Base-by-base conservation (phyloP, 2,888 invertebrate genomes). In the Chaitophorus viminalis region DNA sequence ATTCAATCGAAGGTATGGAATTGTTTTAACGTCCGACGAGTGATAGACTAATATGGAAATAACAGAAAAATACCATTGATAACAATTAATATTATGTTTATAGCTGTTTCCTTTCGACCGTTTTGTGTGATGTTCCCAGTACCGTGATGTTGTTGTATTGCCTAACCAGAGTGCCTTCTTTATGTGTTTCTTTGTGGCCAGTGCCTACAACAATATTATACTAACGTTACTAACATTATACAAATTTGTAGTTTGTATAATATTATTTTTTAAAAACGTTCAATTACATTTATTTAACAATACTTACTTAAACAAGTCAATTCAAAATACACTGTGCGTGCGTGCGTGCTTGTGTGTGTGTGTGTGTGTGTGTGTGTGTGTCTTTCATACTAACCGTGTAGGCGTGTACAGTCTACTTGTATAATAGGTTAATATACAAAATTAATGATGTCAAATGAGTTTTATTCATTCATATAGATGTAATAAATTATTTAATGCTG, bases 111-210 rank as follows among this genome's bases (percentile, higher is more conserved):
- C 39, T 84, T 60, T 39, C 76, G 33, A 39, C 14, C 39, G 18
- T 46, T 52, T 52, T 52, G 14, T 36, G 17, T 54, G 8, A 31
- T 68, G 33, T 77, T 72, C 86, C 39, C 78, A 36, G 60, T 36
- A 36, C 39, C 46, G 65, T 46, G 5, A 33, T 81, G 87, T 81
- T 36, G 46, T 81, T 75, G 60, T 65, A 74, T 87, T 87, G 87
- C 81, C 81, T 87, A 87, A 70, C 72, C 76, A 54, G 52, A 77
- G 33, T 68, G 79, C 85, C 85, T 88, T 88, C 60, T 83, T 88
- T 68, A 31, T 36, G 18, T 21, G 54, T 54, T n/a, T 11, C 29
- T n/a, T 68, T n/a, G 29, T 68, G 68, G n/a, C 25, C 25, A 11
- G 60, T 21, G 60, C 21, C 4, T 21, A 60, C 14, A 46, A 46